A percentile compares a stretch with the other conserved stretches of the same genome.
phyloP scores from a whole-genome alignment of 2,888 invertebrate genomes.

The Epiblema foenella region DNA sequence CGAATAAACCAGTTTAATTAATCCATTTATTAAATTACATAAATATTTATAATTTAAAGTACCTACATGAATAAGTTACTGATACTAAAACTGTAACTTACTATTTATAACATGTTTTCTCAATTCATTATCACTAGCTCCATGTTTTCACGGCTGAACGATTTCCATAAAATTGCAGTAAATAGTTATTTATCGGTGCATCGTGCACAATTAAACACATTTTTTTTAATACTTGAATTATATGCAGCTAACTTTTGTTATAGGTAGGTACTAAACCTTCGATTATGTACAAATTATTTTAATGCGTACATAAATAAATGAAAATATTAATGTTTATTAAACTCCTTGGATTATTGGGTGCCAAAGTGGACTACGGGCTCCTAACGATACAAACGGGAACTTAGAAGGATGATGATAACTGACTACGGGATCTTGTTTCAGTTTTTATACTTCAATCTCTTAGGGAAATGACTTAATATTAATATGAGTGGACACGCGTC shows the following conservation, averaged over 20 bases:
- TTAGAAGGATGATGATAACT: background rate
- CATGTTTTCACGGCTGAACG: background rate
- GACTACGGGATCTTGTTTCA: background rate
- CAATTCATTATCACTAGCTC: background rate
- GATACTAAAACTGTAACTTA: background rate
- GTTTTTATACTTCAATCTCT: background rate
- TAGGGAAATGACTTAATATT: too few species aligned
- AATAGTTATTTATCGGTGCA: background rate
- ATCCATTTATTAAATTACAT: too few species aligned
- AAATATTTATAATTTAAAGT: background rate
- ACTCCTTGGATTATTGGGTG: too few species aligned
- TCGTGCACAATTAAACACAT: background rate
- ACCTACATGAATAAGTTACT: too few species aligned
- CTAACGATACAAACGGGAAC: too few species aligned
- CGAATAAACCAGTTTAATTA: too few species aligned
- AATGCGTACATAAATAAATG: too few species aligned
- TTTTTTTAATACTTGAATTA: background rate
- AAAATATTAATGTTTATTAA: too few species aligned
- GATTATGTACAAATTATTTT: background rate
- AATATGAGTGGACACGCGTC: too few species aligned
- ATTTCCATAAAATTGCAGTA: background rate
- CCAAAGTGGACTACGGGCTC: too few species aligned
- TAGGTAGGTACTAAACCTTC: background rate
- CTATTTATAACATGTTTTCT: conserved; percentile 1
- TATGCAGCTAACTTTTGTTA: background rate